Evolutionary conservation across 1,140 invertebrate species (phyloP), one percentile per base, ranked within the genome.

Genomic region (Calephelis nemesis): DNA sequence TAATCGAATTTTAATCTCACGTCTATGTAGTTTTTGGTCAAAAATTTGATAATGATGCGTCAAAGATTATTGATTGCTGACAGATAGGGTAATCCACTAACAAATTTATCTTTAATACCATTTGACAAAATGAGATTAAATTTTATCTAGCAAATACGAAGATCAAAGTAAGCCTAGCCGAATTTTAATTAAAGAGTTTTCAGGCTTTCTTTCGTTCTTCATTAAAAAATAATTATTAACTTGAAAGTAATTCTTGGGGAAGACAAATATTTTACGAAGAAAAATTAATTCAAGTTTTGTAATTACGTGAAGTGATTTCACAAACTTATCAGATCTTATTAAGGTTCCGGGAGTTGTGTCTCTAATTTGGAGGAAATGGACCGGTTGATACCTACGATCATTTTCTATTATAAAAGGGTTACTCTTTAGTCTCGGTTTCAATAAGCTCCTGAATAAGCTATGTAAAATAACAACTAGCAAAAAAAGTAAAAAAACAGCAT

Each of bases 251-350:
- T 58, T 58, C 30, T 58, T 39, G 30, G 54, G 54, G 30, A 58
- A 58, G 54, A 58, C 54, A 58, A 58, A 58, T 58, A 58, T 58
- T 58, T 58, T 58, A 58, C 54, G 54, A 58, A 30, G 54, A 58
- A 58, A 58, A 58, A 58, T 58, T 58, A 58, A 58, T 58, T 58
- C 30, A 58, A 58, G 54, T 58, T 58, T 58, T 39, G 54, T 39
- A 58, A 58, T 58, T 58, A 58, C 54, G 54, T 58, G 15, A 19
- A 58, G 54, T 58, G 54, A 58, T 58, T 58, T 39, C 54, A 58
- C 19, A 58, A 58, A 58, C 54, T 58, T 58, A 58, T 40, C 54
- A 58, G 54, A 58, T 58, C 54, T 58, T 58, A 58, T 58, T 58
- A 58, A 58, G 54, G 54, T 58, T 39, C 40, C 54, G 11, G 54